Base-by-base conservation (phyloP, 2,113 vertebrate species). In the Lota lota region DNA sequence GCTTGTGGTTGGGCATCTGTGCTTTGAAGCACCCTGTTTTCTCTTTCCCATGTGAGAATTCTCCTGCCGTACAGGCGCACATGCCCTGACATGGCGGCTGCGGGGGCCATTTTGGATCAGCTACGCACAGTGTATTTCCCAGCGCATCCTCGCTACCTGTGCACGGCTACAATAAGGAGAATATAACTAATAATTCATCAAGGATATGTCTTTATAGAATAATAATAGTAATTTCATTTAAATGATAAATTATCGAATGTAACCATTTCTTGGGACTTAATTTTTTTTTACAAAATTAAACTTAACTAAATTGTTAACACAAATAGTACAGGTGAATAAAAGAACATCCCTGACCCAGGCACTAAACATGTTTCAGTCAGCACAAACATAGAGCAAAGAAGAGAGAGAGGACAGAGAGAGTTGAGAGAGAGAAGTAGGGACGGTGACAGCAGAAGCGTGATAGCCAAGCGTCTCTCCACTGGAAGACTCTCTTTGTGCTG, bases 1-100 rank as follows among this genome's bases (percentile, higher is more conserved):
- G 84, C 83, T 79, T 88, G 83, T 84, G 82, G 87, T 72, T 14
- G 82, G 87, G 90, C 87, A 90, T 90, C 84, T 89, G 84, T 75
- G 74, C 76, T 85, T 75, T 66, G 73, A 72, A 83, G 78, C 83
- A 57, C 67, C 76, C 69, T 69, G 66, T 75, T 70, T 81, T 85
- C 69, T 65, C 63, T 70, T 73, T 72, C 70, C 69, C 83, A 57
- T 85, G 85, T 79, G 82, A 84, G 86, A 85, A 85, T 88, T 85
- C 73, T 77, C 63, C 19, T 88, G 88, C 84, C 91, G 83, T 78
- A 78, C 79, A 79, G 65, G 64, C 51, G 61, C 15, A 70, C 65
- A 68, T 80, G 81, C 83, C 83, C 75, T 16, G 70, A 84, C 85
- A 88, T 89, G 85, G 88, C 83, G 80, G 64, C 28, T 33, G 28